A percentile compares a stretch with the other conserved stretches of the same genome.
Evolutionary conservation across 2,113 vertebrate species (phyloP).

Genomic region (Megaceryle torquata): DNA sequence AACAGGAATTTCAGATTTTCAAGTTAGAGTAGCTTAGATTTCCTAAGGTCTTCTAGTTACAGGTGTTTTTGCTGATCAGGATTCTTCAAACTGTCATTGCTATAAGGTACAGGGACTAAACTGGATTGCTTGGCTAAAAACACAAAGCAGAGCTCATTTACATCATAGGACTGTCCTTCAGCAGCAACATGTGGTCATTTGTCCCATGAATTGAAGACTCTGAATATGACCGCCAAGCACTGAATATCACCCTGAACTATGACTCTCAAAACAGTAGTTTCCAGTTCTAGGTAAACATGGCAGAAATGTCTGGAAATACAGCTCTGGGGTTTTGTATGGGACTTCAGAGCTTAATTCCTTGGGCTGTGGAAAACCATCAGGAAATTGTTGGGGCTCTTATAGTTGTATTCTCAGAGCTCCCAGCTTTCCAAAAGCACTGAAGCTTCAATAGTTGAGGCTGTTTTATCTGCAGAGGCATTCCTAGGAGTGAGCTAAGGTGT

Average conservation of each 20-base stretch:
- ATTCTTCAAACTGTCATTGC: neutral
- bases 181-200: neutral
- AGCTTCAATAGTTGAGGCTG: neutral
- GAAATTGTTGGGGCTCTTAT: neutral
- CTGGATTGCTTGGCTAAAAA: neutral
- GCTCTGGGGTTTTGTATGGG: neutral
- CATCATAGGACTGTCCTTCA: neutral
- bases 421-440: neutral
- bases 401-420: neutral
- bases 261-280: neutral
- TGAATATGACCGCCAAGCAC: neutral
- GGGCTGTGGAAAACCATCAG: neutral
- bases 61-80: neutral
- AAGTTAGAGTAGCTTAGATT: neutral
- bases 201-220: neutral
- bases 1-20: neutral
- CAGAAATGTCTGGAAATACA: neutral
- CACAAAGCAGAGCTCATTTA: neutral
- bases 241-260: neutral
- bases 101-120: neutral
- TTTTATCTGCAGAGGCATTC: neutral
- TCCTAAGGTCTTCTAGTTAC: neutral
- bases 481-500: neutral
- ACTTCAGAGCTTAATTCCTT: neutral
- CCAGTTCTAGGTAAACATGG: neutral